Conservation (phyloP, 2,113 vertebrate species). For the Hippolais icterina region DNA sequence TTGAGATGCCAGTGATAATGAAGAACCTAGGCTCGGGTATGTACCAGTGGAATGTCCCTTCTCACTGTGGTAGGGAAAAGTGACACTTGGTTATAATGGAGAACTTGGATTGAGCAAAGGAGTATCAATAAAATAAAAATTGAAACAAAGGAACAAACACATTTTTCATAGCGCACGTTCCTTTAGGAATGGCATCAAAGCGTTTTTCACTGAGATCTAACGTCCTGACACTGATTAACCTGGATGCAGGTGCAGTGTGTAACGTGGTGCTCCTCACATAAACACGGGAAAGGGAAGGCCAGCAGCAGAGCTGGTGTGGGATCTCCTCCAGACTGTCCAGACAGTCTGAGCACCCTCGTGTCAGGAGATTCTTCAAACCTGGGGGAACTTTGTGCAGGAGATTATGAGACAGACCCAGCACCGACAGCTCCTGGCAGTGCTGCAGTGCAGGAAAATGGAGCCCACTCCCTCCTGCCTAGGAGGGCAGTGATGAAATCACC, state of each 20-base stretch:
- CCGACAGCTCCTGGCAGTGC: constrained; percentile 6
- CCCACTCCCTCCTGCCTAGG: fast-evolving
- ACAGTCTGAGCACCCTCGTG: constrained; percentile 23
- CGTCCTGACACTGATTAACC: background rate
- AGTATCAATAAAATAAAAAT: background rate
- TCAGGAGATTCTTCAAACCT: background rate
- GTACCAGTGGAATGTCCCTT: background rate
- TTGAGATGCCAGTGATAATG: background rate
- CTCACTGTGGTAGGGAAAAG: background rate
- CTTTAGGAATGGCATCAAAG: constrained; percentile 8
- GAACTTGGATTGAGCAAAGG: background rate
- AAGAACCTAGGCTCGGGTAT: background rate
- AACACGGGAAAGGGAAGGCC: background rate
- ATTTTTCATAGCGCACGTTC: constrained; percentile 32
- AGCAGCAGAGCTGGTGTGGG: constrained; percentile 16
- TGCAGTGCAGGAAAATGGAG: constrained; percentile 43
- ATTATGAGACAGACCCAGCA: constrained; percentile 57
- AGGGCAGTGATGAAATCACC: background rate
- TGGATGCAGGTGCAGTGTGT: background rate
- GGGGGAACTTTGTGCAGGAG: background rate
- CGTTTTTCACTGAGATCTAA: constrained; percentile 64
- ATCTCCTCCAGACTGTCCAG: constrained; percentile 31
- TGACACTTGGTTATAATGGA: background rate
- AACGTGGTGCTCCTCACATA: background rate
- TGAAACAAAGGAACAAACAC: background rate